Base-by-base conservation (phyloP, 1,140 invertebrate species). In the Lasaia peninsularis region DNA sequence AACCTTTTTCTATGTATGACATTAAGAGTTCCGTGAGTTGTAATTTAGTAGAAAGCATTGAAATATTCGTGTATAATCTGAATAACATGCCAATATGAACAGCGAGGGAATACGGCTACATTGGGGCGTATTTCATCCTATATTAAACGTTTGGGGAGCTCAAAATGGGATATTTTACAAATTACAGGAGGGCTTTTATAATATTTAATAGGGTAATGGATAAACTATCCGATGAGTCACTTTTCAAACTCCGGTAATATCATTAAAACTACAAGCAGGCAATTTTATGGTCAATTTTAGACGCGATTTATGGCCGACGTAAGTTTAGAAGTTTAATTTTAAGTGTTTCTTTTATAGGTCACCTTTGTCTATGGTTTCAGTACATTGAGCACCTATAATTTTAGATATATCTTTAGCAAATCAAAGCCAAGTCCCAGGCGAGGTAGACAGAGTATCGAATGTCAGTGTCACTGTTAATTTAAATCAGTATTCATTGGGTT, bases 31-130 rank as follows among this genome's bases (percentile, higher is more conserved):
- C 73, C 78, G 82, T 88, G 81, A 74, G 77, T 79, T 80, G 81
- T 88, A 88, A 88, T 88, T 88, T 86, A 85, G 80, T 86, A 86
- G 81, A 88, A 83, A 86, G 86, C 86, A 88, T 86, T 88, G 86
- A 86, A 88, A 86, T 85, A 85, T 88, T 88, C 85, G 81, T 88
- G 83, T 88, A 80, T 85, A 86, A 86, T 88, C 83, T 86, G 81
- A 88, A 86, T 88, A 88, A 86, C 86, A 88, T 88, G 81, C 83
- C 81, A 76, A 88, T 88, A 88, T 88, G 83, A 86, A 86, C 85
- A 82, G 80, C 85, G 83, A 81, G 79, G 85, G 85, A 83, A 78
- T 80, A 84, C 71, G 67, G 71, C 66, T 73, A 80, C 81, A 76
- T 77, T 72, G 76, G 76, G 76, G 82, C 77, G 73, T 88, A 86